Evolutionary conservation across 2,888 invertebrate genomes (phyloP), one percentile per base, ranked within the genome.

Genomic region (Panopea generosa): DNA sequence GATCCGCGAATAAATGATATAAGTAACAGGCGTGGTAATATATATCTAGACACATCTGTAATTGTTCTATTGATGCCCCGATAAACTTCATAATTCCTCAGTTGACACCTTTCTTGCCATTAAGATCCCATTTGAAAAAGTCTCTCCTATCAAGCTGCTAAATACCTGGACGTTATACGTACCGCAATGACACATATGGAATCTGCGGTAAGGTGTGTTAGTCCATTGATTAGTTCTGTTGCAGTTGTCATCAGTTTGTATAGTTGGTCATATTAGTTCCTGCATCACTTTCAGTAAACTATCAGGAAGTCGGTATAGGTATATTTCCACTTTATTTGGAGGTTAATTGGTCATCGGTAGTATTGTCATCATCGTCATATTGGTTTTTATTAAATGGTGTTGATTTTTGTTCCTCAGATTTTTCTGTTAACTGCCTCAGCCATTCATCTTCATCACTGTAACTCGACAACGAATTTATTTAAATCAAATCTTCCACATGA

Each of bases 101-200:
- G 43, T 27, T 14, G 74, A 27, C 1, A 79, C 71, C 79, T 40
- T 62, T n/a, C 26, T 61, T 76, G 52, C 79, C 79, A 29, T 77
- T 22, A 14, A 68, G 47, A 14, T 69, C 69, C 18, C 76, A 22
- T 1, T 71, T 55, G 50, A 82, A 74, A 65, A 73, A 14, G 77
- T 77, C 49, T 77, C 77, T 0, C 72, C 72, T 3, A 68, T 33
- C 68, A 77, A 59, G 18, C 27, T n/a, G 7, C 20, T 4, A 59
- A 14, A 43, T 26, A 9, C 18, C n/a, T 6, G 20, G 27, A 74
- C 77, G 75, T 18, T 38, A 14, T 24, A 69, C 22, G 20, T 20
- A 45, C 16, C 20, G 6, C 6, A 9, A 6, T 18, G 45, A 66
- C 60, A 6, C 16, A 9, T 6, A 18, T n/a, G 6, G 16, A n/a